Conservation (phyloP, 1,140 invertebrate genomes). For the Meloidogyne hapla region DNA sequence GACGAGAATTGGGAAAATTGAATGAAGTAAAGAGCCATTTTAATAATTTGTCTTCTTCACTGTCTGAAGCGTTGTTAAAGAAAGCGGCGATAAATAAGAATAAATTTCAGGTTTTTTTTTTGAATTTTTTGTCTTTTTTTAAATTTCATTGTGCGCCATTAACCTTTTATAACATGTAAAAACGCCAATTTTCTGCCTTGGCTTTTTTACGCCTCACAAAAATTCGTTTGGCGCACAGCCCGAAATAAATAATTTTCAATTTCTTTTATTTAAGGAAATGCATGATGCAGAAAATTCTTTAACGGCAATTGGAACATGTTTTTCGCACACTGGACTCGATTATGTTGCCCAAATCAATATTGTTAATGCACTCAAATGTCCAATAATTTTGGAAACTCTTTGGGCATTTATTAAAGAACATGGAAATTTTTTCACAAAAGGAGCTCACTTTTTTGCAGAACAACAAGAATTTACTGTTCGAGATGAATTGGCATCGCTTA, state of each 20-base stretch:
- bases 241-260: not conserved
- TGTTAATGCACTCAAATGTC: constrained; percentile 55
- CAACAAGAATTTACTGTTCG: constrained; percentile 45
- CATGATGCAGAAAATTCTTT: constrained; percentile 54
- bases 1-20: constrained; percentile 54
- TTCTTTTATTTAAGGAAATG: constrained; percentile 35
- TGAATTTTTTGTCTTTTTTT: not conserved
- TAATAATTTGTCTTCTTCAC: constrained; percentile 48
- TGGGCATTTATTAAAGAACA: constrained; percentile 55
- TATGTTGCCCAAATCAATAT: constrained; percentile 63
- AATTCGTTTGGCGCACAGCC: not conserved
- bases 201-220: not conserved
- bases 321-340: constrained; percentile 61
- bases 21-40: constrained; percentile 50
- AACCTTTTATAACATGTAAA: too few species aligned
- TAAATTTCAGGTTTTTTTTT: constrained; percentile 27
- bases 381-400: constrained; percentile 59
- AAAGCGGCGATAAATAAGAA: constrained; percentile 54
- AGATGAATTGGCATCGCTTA: constrained; percentile 43
- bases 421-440: constrained; percentile 49
- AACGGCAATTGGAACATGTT: constrained; percentile 61
- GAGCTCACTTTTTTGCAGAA: constrained; percentile 57
- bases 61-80: constrained; percentile 54
- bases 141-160: not conserved
- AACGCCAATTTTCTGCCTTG: too few species aligned